Conservation (phyloP, 2,113 vertebrate genomes). For the Helogale parvula region DNA sequence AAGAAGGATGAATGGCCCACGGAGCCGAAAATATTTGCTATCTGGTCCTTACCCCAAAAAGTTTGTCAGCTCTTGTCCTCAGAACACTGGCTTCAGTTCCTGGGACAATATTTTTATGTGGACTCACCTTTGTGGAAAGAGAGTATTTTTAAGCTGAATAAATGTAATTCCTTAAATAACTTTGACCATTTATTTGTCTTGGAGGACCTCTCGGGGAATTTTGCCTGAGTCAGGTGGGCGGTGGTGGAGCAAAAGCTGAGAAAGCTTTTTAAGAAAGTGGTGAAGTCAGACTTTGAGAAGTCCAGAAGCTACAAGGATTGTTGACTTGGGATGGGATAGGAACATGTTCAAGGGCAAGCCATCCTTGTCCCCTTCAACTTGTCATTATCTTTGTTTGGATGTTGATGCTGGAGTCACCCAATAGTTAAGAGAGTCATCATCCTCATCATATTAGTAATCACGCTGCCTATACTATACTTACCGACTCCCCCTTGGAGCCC, state of each 20-base stretch:
- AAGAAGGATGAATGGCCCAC: neutral
- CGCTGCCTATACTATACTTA: neutral
- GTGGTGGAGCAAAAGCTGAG: neutral
- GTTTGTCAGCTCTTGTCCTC: no score
- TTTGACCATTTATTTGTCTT: fast-evolving
- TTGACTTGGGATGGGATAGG: neutral
- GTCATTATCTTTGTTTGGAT: neutral
- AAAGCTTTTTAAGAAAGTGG: neutral
- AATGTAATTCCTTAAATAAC: neutral
- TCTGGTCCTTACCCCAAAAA: neutral
- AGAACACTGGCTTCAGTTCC: no score
- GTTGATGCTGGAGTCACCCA: neutral
- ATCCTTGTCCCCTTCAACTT: fast-evolving
- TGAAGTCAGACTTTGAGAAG: neutral
- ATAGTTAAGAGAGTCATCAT: neutral
- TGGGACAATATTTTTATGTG: neutral
- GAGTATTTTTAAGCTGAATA: neutral
- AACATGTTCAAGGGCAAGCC: fast-evolving
- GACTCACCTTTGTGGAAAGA: neutral
- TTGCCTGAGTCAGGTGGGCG: neutral
- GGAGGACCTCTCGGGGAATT: neutral
- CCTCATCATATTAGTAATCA: fast-evolving
- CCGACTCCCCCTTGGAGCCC: fast-evolving
- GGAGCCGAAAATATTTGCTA: neutral
- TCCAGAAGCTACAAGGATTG: neutral